phyloP scores from a whole-genome alignment of 2,797 vertebrate genomes.

The Carapus acus region DNA sequence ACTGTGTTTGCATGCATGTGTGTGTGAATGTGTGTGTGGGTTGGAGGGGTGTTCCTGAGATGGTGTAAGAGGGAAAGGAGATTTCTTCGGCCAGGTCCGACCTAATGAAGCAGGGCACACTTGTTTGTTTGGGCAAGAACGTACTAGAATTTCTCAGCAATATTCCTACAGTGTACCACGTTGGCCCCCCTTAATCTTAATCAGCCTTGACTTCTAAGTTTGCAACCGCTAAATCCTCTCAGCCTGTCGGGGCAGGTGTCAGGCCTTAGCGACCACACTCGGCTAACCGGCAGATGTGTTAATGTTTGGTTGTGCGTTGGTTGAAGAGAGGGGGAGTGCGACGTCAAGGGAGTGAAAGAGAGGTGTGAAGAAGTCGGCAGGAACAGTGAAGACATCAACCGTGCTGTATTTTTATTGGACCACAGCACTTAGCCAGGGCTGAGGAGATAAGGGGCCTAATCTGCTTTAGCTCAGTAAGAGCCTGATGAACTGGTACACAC shows the following conservation, averaged over 20 bases:
- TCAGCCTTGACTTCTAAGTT: slow-evolving; percentile 26
- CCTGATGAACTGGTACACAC: slow-evolving; percentile 58
- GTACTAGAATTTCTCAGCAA: slow-evolving; percentile 9
- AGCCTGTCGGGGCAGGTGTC: slow-evolving; percentile 18
- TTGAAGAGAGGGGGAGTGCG: slow-evolving; percentile 4
- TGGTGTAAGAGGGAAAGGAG: too few relatives aligned
- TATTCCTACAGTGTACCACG: neutral
- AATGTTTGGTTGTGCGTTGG: slow-evolving; percentile 2
- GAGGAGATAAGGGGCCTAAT: slow-evolving; percentile 73
- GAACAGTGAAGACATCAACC: slow-evolving; percentile 53
- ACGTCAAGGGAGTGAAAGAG: slow-evolving; percentile 31
- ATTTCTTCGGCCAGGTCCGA: too few relatives aligned
- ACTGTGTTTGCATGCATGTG: slow-evolving; percentile 13
- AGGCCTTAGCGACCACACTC: slow-evolving; percentile 20
- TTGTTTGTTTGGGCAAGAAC: slow-evolving; percentile 3
- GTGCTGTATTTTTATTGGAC: slow-evolving; percentile 65
- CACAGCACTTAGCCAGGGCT: slow-evolving; percentile 70
- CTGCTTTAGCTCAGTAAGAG: slow-evolving; percentile 69
- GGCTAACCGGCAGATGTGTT: slow-evolving; percentile 19
- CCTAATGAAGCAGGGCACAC: too few relatives aligned
- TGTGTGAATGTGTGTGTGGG: slow-evolving; percentile 15
- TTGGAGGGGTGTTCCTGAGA: neutral
- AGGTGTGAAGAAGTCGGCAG: slow-evolving; percentile 38
- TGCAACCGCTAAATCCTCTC: slow-evolving; percentile 2
- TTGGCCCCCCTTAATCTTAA: slow-evolving; percentile 5